Evolutionary conservation across 1,140 invertebrate genomes (phyloP), one percentile per base, ranked within the genome.

Genomic region (Zaprionus camerounensis): DNA sequence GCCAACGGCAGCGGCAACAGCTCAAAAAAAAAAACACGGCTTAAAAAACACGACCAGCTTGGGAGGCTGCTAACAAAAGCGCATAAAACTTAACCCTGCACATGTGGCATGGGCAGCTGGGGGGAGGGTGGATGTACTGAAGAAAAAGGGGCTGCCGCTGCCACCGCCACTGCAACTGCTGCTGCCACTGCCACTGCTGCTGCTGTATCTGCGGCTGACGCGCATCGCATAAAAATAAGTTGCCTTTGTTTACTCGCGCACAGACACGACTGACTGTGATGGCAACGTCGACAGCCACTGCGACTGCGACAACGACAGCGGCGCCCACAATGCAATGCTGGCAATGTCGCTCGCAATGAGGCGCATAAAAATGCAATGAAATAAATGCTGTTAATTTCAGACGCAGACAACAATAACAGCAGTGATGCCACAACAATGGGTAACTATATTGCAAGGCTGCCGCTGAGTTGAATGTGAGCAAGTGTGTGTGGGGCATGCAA

Each of bases 341-440:
- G 41, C 62, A 55, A 69, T 77, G 74, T 76, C 57, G 36, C 36
- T 44, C 58, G 67, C 68, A 79, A 76, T 79, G 67, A 66, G 74
- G 68, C 65, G 75, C 59, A 78, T 80, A 73, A 78, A 71, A 71
- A 71, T 78, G 84, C 80, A 80, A 86, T 83, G 83, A 83, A 88
- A 83, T 86, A 88, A 83, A 83, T 88, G 82, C 83, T 83, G 84
- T 88, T 86, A 88, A 86, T 88, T 86, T 80, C 84, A 86, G 84
- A 74, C 82, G 81, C 80, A 86, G 68, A 64, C 78, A 55, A 61
- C 46, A 51, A 59, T 28, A 46, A 36, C 34, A 57, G 5, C 24
- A 31, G 36, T 15, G 11, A 69, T 41, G 44, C 71, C 7, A 26
- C 57, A 61, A 61, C 31, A 17, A 36, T 31, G 26, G 22, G 7